phyloP scores from a whole-genome alignment of 2,113 vertebrate genomes.

The Peromyscus californicus region DNA sequence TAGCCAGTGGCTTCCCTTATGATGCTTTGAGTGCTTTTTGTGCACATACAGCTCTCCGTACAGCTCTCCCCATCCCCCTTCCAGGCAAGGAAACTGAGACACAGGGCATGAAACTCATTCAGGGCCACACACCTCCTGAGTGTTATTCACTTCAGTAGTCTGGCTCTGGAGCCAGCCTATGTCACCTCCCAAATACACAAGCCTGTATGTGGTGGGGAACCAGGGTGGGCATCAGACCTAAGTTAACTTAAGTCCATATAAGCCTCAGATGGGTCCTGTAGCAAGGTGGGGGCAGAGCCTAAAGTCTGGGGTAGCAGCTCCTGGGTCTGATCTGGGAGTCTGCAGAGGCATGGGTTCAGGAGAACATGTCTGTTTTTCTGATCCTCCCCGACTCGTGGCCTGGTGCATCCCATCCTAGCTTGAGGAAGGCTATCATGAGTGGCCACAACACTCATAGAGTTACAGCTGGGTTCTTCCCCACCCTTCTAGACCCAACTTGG shows the following conservation, averaged over 20 bases:
- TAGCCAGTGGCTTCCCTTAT: neutral
- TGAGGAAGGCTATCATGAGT: neutral
- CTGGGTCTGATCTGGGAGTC: neutral
- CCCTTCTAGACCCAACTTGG: neutral
- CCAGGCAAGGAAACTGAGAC: neutral
- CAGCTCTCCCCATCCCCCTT: neutral
- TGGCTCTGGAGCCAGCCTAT: neutral
- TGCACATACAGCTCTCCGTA: neutral
- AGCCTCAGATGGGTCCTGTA: neutral
- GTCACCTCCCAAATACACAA: neutral
- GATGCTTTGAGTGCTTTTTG: neutral
- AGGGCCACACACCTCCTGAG: neutral
- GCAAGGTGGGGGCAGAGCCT: neutral
- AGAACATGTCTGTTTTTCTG: neutral
- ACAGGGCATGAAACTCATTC: neutral
- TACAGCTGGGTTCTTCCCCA: neutral
- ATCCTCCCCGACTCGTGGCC: neutral
- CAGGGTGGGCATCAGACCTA: neutral
- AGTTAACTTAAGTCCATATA: neutral
- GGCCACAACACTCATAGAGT: neutral
- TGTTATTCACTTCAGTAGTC: neutral
- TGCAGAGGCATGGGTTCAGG: neutral
- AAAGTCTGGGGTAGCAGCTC: neutral
- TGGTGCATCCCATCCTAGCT: neutral
- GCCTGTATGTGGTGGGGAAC: neutral